These are phyloP conservation scores for Parelbella ahira DNA, from an alignment of 2,888 invertebrate genomes.

Conservation along the genomic window DNA sequence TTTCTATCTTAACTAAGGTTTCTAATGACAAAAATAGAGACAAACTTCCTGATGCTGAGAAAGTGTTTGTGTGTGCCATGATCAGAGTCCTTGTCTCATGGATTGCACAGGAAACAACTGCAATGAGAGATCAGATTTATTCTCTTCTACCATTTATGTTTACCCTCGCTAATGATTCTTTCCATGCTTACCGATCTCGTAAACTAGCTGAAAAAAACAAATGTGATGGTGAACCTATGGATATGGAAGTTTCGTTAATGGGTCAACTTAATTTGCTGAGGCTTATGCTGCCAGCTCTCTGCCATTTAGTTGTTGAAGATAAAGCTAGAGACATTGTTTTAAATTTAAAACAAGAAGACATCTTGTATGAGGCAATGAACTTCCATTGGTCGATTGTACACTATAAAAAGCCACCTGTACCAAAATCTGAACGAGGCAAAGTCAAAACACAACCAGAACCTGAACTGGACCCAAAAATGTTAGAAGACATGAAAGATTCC, in stretches of 20 bases:
- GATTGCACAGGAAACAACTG: constrained; percentile 94
- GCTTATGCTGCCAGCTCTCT: constrained; percentile 92
- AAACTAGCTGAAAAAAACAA: constrained; percentile 85
- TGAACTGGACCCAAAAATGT: constrained; percentile 85
- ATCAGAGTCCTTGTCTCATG: constrained; percentile 92
- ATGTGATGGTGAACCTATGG: constrained; percentile 77
- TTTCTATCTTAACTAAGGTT: constrained; percentile 86
- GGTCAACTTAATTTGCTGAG: constrained; percentile 87
- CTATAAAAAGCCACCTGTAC: constrained; percentile 90
- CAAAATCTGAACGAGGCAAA: constrained; percentile 89
- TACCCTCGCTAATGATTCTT: constrained; percentile 89
- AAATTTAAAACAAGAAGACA: constrained; percentile 88
- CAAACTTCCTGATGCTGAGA: constrained; percentile 84
- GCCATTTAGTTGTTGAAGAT: constrained; percentile 95
- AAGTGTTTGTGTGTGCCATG: constrained; percentile 90
- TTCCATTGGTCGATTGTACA: constrained; percentile 94
- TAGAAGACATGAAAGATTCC: constrained; percentile 92
- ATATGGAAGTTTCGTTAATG: constrained; percentile 62
- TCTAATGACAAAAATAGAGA: constrained; percentile 88
- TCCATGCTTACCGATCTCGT: constrained; percentile 85
- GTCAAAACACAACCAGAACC: constrained; percentile 87
- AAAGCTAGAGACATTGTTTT: constrained; percentile 90
- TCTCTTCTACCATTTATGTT: constrained; percentile 90
- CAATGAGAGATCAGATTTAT: constrained; percentile 91
- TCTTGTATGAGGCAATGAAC: constrained; percentile 88